Evolutionary conservation across 2,113 vertebrate genomes (phyloP).

Genomic region (Heterotilapia buettikoferi): DNA sequence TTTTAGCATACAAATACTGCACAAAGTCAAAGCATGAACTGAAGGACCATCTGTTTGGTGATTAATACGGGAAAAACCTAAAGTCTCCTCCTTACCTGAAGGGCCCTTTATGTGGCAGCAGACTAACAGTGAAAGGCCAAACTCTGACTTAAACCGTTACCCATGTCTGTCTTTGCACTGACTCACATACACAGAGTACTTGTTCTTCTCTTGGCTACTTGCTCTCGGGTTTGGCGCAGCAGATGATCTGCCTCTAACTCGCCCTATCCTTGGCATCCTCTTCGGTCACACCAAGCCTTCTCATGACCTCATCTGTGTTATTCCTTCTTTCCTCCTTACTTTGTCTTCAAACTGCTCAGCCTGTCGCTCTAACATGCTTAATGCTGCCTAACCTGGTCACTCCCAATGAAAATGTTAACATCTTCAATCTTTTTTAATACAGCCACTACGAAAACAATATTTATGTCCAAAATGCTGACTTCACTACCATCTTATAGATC

Average conservation of each 20-base stretch:
- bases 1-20: background rate
- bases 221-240: background rate
- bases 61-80: background rate
- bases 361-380: accelerated
- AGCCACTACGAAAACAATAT: background rate
- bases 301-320: background rate
- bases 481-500: background rate
- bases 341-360: background rate
- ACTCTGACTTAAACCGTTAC: background rate
- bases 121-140: background rate
- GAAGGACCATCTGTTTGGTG: background rate
- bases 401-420: background rate
- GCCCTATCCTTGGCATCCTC: background rate
- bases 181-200: background rate
- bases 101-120: accelerated
- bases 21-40: background rate
- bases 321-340: background rate
- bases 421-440: background rate
- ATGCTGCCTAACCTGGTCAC: background rate
- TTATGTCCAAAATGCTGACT: background rate
- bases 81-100: background rate
- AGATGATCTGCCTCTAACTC: background rate
- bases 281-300: background rate
- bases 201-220: background rate
- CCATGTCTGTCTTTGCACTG: background rate